Conservation (phyloP, 2,888 invertebrate species). For the Altica lythri region DNA sequence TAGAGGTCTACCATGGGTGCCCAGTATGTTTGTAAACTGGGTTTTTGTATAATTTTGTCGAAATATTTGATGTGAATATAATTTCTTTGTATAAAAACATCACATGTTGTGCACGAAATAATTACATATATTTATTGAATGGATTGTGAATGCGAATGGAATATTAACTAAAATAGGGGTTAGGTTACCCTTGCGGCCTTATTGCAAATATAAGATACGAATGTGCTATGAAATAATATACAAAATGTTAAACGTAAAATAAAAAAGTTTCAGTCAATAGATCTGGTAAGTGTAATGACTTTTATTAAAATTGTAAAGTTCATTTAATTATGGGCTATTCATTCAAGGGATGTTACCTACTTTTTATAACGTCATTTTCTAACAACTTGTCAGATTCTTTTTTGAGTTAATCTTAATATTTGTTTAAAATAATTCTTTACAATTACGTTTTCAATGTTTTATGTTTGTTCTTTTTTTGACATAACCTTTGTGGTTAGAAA, state of each 20-base stretch:
- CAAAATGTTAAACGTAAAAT: constrained; percentile 46
- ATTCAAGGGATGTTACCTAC: constrained; percentile 40
- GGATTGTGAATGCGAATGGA: constrained; percentile 36
- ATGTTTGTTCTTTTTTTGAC: no score
- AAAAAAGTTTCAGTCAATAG: constrained; percentile 42
- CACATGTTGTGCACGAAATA: constrained; percentile 29
- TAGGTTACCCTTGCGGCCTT: constrained; percentile 58
- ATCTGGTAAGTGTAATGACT: constrained; percentile 42
- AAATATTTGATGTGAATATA: constrained; percentile 44
- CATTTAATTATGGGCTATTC: constrained; percentile 43
- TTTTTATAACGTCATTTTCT: constrained; percentile 39
- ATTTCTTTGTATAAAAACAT: constrained; percentile 33
- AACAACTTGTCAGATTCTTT: constrained; percentile 51
- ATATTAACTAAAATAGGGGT: constrained; percentile 54
- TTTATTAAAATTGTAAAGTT: constrained; percentile 29
- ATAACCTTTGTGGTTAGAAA: constrained; percentile 10
- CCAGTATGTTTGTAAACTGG: constrained; percentile 62
- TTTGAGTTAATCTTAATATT: no score
- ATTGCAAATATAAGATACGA: constrained; percentile 48
- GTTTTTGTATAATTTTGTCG: constrained; percentile 57
- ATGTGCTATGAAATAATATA: constrained; percentile 42
- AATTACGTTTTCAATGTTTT: no score
- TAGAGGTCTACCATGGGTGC: constrained; percentile 57
- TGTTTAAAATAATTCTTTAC: no score
- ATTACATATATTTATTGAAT: constrained; percentile 33